Evolutionary conservation across 2,113 vertebrate genomes (phyloP).

Genomic region (Brachypodius melanocephalos): DNA sequence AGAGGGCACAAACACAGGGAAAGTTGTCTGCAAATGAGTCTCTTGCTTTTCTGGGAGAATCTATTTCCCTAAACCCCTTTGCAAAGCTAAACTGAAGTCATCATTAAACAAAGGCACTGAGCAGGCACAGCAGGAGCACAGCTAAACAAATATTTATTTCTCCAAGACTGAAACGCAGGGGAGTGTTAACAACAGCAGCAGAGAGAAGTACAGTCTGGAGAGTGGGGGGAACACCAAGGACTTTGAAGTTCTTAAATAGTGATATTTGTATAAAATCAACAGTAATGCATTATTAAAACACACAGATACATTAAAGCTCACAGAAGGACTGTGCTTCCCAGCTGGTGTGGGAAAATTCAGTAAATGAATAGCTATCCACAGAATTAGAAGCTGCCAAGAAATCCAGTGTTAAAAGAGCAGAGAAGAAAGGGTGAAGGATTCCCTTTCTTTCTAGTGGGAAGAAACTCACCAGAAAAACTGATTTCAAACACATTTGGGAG

Average conservation of each 20-base stretch:
- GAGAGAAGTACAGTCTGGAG: neutral
- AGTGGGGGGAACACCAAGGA: neutral
- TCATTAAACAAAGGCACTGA: constrained; percentile 54
- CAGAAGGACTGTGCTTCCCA: neutral
- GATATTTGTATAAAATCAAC: constrained; percentile 34
- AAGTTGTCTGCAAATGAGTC: neutral
- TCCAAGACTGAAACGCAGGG: constrained; percentile 12
- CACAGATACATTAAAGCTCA: neutral
- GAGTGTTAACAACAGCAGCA: constrained; percentile 17
- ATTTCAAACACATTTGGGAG: neutral
- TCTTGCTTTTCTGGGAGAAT: constrained; percentile 8
- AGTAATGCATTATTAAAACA: constrained; percentile 33
- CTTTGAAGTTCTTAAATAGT: constrained; percentile 14
- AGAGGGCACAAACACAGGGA: neutral
- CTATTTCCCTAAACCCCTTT: neutral
- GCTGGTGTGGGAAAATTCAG: neutral
- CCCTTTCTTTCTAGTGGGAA: neutral
- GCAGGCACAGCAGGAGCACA: constrained; percentile 49
- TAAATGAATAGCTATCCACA: neutral
- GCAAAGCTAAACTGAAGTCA: constrained; percentile 10
- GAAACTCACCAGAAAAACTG: neutral
- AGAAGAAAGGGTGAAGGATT: neutral
- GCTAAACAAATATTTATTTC: constrained; percentile 67
- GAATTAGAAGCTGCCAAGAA: neutral
- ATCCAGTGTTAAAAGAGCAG: neutral